phyloP scores from a whole-genome alignment of 1,140 invertebrate genomes.

The Polypedilum pembai region DNA sequence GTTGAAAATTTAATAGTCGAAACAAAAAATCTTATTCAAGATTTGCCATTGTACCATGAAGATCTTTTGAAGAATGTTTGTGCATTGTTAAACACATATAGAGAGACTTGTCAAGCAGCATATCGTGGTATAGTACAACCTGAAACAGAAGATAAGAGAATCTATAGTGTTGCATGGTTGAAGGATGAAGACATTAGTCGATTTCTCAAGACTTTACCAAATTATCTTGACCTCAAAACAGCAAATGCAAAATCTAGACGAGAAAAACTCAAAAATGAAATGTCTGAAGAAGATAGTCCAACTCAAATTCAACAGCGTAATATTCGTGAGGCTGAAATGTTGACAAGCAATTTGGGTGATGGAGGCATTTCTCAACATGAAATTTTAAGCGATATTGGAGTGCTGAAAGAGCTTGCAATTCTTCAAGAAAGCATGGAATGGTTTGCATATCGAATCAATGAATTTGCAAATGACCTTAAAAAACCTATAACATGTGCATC shows the following conservation, averaged over 20 bases:
- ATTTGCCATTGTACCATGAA: conserved; percentile 52
- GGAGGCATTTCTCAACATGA: conserved; percentile 75
- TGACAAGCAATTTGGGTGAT: conserved; percentile 81
- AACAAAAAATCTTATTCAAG: conserved; percentile 58
- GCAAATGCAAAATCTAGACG: conserved; percentile 43
- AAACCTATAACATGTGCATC: conserved; percentile 37
- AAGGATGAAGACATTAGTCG: conserved; percentile 91
- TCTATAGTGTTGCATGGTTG: conserved; percentile 84
- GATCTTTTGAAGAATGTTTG: conserved; percentile 43
- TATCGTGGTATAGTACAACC: conserved; percentile 71
- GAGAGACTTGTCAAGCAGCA: conserved; percentile 65
- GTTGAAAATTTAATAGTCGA: conserved; percentile 64
- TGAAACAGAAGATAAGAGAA: conserved; percentile 68
- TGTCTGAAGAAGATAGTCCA: conserved; percentile 60
- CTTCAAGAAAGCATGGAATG: conserved; percentile 87
- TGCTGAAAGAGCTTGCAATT: conserved; percentile 74
- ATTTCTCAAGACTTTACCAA: conserved; percentile 77
- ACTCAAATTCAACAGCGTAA: conserved; percentile 74
- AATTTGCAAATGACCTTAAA: conserved; percentile 48
- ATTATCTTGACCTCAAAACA: conserved; percentile 69
- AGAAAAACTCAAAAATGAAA: conserved; percentile 41
- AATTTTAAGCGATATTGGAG: conserved; percentile 67
- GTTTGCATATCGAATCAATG: conserved; percentile 53
- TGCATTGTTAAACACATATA: conserved; percentile 56
- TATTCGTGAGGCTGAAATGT: conserved; percentile 81